Evolutionary conservation across 2,888 invertebrate species (phyloP).

Genomic region (Toxonevra muliebris): DNA sequence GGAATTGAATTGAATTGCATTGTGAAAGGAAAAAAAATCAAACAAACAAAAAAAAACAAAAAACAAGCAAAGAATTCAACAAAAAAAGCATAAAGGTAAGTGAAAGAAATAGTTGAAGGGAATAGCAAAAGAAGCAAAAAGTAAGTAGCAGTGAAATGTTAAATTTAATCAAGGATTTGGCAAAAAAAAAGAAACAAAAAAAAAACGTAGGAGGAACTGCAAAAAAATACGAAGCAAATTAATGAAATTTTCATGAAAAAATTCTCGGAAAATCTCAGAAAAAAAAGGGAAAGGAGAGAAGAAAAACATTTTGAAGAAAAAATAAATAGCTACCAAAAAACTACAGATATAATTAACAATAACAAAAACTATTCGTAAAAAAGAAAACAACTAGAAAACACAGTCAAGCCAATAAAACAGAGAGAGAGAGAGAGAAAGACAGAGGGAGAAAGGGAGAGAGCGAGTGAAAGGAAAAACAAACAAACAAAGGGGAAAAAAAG

Average conservation of each 20-base stretch:
- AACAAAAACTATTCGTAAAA: too few relatives aligned
- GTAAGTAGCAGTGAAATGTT: not conserved
- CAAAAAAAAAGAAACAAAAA: not conserved
- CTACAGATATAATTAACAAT: too few relatives aligned
- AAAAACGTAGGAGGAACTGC: not conserved
- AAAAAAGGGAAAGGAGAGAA: not conserved
- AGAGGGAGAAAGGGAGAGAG: too few relatives aligned
- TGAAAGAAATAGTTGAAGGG: not conserved
- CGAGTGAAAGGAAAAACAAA: not conserved
- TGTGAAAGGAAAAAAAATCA: not conserved
- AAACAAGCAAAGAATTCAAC: not conserved
- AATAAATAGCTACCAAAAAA: too few relatives aligned
- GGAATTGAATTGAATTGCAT: not conserved
- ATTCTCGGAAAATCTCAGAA: not conserved
- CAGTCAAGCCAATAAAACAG: too few relatives aligned
- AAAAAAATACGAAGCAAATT: not conserved
- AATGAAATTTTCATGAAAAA: not conserved
- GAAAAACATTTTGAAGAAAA: too few relatives aligned
- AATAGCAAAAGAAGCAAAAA: not conserved
- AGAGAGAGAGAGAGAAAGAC: too few relatives aligned
- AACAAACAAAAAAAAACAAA: not conserved
- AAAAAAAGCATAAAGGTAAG: not conserved
- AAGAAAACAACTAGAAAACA: too few relatives aligned
- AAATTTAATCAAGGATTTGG: constrained; percentile 1
- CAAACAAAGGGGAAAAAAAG: not conserved